A percentile compares a stretch with the other conserved stretches of the same genome.
Conservation (phyloP, 2,888 invertebrate genomes). For the Phyllotreta cruciferae region DNA sequence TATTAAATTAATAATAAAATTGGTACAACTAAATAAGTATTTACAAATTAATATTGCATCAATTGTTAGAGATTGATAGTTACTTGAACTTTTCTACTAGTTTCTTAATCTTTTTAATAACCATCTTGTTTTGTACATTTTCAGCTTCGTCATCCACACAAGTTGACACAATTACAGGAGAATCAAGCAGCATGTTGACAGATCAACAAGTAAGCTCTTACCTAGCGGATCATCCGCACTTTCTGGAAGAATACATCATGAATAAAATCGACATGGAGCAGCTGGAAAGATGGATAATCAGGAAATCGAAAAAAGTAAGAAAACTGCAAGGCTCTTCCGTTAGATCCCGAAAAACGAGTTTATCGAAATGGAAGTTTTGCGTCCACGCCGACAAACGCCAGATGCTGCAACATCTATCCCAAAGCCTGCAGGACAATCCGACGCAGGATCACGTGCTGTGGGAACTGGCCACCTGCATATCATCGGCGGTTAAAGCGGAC, state of each 20-base stretch:
- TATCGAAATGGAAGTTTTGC: constrained; percentile 66
- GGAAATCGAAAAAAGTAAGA: constrained; percentile 63
- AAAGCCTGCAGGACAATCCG: constrained; percentile 67
- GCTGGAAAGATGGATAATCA: constrained; percentile 71
- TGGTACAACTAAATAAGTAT: too few relatives aligned
- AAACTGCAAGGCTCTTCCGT: constrained; percentile 54
- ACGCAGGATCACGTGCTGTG: constrained; percentile 70
- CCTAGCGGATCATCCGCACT: constrained; percentile 69
- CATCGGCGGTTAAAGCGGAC: constrained; percentile 71
- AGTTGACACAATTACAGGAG: too few relatives aligned
- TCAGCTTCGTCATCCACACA: too few relatives aligned
- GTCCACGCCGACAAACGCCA: constrained; percentile 71
- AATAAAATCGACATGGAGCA: constrained; percentile 69
- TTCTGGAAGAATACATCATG: constrained; percentile 70
- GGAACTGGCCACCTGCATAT: constrained; percentile 72
- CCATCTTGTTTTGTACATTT: too few relatives aligned
- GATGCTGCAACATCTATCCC: constrained; percentile 69
- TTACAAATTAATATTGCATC: too few relatives aligned
- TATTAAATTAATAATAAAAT: too few relatives aligned
- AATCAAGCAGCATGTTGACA: constrained; percentile 27
- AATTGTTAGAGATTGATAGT: too few relatives aligned
- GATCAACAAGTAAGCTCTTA: constrained; percentile 62
- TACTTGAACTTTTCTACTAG: too few relatives aligned
- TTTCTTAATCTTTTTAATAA: too few relatives aligned
- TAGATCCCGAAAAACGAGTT: constrained; percentile 62